Conservation (phyloP, 2,113 vertebrate genomes). For the Vimba vimba region DNA sequence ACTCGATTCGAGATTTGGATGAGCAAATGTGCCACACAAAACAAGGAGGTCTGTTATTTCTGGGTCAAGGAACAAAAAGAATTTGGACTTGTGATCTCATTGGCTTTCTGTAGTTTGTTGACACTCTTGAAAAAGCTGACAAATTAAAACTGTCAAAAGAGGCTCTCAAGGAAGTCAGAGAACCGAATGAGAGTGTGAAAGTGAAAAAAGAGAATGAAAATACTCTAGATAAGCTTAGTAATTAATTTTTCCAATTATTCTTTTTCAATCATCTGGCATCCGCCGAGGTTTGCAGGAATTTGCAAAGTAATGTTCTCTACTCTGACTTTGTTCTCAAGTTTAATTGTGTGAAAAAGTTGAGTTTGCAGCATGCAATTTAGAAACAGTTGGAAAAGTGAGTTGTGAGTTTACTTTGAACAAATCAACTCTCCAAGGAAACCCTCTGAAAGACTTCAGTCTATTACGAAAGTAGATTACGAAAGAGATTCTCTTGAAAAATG, state of each 20-base stretch:
- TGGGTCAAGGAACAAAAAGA: slow-evolving; percentile 19
- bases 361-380: slow-evolving; percentile 2
- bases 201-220: slow-evolving; percentile 3
- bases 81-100: slow-evolving; percentile 7
- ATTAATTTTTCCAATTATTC: slow-evolving; percentile 41
- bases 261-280: slow-evolving; percentile 26
- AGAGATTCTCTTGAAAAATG: background rate
- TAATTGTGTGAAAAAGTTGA: background rate
- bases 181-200: slow-evolving; percentile 7
- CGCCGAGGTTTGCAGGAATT: slow-evolving; percentile 25
- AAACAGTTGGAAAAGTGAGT: background rate
- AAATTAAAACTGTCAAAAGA: background rate
- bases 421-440: background rate
- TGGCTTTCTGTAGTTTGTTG: slow-evolving; percentile 12
- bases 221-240: slow-evolving; percentile 17
- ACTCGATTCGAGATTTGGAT: background rate
- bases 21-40: background rate
- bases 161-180: background rate
- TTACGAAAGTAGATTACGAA: background rate
- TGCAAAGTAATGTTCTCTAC: slow-evolving; percentile 34
- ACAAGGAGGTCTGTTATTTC: slow-evolving; percentile 2
- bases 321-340: slow-evolving; percentile 30
- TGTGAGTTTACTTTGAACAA: slow-evolving; percentile 23
- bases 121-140: background rate
- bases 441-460: background rate